Evolutionary conservation across 2,888 invertebrate species (phyloP), one percentile per base, ranked within the genome.

Genomic region (Ectemnius continuus): DNA sequence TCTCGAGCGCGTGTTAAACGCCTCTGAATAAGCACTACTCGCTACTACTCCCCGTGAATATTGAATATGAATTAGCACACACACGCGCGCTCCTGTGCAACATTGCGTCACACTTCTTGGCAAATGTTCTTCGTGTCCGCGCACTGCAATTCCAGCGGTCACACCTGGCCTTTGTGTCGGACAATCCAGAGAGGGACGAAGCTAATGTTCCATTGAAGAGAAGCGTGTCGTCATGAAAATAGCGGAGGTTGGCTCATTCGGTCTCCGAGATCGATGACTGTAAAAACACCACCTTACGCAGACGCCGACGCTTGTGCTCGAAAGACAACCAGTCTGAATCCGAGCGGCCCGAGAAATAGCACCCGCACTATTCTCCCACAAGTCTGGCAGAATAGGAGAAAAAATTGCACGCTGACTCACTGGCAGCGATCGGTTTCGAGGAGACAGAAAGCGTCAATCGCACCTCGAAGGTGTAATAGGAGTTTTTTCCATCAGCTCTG

Each of bases 61-160:
- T 47, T 61, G 61, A 61, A 61, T 61, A 61, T 61, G 61, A 23
- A 61, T 61, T 61, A 47, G 20, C 46, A 47, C 61, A 8, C 36
- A 11, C 36, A 36, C 28, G 3, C 20, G 20, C 14, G 46, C 20
- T 46, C 11, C 46, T 46, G 20, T 61, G 61, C 46, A 61, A 46
- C 18, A 23, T 61, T 61, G 46, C 61, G 61, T 61, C 61, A 61
- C 8, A 36, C 4, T 61, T 11, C 16, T 45, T n/a, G 14, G 46
- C 18, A 61, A 61, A 61, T 8, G 18, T 36, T 58, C 20, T 20
- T 36, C 60, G 28, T 61, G 61, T 61, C 36, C 36, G 18, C 45
- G 18, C 23, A 20, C 46, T 36, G 20, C 16, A 61, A 61, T 61
- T 46, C 61, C 61, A 46, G 6, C 18, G 61, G 61, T 61, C 61